phyloP scores from a whole-genome alignment of 2,797 vertebrate species.

The Acestrorhynchus altus region DNA sequence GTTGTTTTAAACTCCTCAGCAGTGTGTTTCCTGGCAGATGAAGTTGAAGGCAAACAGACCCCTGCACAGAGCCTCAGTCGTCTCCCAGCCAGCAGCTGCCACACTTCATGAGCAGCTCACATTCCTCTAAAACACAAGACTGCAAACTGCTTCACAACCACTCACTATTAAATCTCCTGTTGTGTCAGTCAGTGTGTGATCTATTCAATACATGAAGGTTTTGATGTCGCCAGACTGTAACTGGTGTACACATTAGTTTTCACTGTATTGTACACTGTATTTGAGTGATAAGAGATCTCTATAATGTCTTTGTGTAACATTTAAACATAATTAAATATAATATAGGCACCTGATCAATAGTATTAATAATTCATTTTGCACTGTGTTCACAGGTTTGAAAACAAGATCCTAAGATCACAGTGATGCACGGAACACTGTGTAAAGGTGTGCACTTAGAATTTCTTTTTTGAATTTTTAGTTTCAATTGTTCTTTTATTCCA shows the following conservation, averaged over 20 bases:
- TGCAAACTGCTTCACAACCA: conserved; percentile 26
- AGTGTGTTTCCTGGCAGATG: conserved; percentile 71
- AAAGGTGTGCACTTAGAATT: no score
- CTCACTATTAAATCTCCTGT: background rate
- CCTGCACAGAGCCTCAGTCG: conserved; percentile 68
- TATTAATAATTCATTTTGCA: background rate
- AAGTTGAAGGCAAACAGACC: conserved; percentile 64
- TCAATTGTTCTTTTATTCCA: no score
- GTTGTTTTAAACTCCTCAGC: conserved; percentile 60
- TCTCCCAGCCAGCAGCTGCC: conserved; percentile 32
- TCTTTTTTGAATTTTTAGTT: no score
- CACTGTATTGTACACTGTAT: no score
- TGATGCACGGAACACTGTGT: no score
- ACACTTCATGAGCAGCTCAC: conserved; percentile 17
- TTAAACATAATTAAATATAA: no score
- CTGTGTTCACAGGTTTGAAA: background rate
- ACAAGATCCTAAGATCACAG: no score
- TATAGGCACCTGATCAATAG: no score
- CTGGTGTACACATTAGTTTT: background rate
- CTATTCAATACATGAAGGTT: background rate
- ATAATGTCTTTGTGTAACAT: no score
- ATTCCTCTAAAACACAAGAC: conserved; percentile 25
- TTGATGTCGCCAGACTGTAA: conserved; percentile 4
- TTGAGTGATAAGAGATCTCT: no score
- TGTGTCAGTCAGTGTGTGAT: background rate